Evolutionary conservation across 2,797 vertebrate genomes (phyloP).

Genomic region (Florisuga fusca): DNA sequence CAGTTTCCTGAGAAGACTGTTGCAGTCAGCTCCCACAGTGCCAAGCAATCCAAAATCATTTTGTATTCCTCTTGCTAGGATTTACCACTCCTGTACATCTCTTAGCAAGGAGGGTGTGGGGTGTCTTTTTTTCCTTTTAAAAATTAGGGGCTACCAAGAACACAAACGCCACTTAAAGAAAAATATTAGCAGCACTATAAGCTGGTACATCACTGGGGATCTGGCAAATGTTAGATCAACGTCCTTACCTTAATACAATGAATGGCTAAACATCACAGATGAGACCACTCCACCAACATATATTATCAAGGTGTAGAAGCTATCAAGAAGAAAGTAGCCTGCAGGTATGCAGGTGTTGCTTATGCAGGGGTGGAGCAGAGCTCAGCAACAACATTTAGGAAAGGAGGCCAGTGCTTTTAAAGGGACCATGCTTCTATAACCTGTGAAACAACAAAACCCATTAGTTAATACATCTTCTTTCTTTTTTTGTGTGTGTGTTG

Average conservation of each 20-base stretch:
- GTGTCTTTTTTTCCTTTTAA: neutral
- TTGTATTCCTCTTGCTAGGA: neutral
- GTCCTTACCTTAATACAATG: neutral
- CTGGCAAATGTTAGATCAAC: neutral
- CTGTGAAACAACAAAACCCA: neutral
- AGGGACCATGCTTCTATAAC: constrained; percentile 12
- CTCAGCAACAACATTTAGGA: neutral
- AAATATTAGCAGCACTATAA: neutral
- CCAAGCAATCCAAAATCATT: neutral
- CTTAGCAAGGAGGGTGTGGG: neutral
- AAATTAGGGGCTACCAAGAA: neutral
- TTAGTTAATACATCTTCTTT: neutral
- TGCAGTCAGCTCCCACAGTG: neutral
- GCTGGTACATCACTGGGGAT: neutral
- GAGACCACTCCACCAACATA: constrained; percentile 28
- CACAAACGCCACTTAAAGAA: neutral
- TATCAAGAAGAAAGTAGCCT: constrained; percentile 58
- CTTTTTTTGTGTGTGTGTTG: too few relatives aligned
- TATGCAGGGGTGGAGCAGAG: constrained; percentile 57
- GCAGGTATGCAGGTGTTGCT: constrained; percentile 73
- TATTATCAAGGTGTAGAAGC: constrained; percentile 40
- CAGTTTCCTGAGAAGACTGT: neutral
- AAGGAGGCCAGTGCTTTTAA: constrained; percentile 65
- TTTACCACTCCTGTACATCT: neutral
- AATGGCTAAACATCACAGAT: neutral